A percentile compares a stretch with the other conserved stretches of the same genome.
phyloP scores from a whole-genome alignment of 2,113 vertebrate species.

The Petroica traversi region DNA sequence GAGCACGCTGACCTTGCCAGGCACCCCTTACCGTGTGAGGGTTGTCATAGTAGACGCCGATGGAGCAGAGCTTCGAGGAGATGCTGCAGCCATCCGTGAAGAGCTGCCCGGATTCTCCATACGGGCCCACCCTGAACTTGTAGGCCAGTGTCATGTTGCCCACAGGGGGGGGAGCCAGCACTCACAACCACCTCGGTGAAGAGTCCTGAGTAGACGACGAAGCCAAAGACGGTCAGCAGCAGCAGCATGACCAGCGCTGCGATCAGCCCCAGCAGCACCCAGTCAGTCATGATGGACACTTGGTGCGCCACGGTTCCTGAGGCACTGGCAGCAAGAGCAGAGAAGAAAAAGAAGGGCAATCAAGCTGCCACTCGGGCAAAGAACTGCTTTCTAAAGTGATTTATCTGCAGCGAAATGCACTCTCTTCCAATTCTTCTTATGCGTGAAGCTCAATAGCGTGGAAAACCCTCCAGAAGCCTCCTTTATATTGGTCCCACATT shows the following conservation, averaged over 20 bases:
- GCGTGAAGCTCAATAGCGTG: not conserved
- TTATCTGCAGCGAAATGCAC: not conserved
- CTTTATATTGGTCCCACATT: not conserved
- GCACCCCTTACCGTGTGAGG: slow-evolving; percentile 83
- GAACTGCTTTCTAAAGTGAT: not conserved
- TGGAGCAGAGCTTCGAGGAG: slow-evolving; percentile 80
- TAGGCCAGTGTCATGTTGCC: slow-evolving; percentile 85
- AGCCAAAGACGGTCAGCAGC: slow-evolving; percentile 77
- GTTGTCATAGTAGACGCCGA: slow-evolving; percentile 89
- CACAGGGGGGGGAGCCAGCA: slow-evolving; percentile 84
- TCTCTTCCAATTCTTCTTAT: not conserved
- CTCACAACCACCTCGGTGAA: slow-evolving; percentile 78
- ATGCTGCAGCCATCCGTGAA: slow-evolving; percentile 84
- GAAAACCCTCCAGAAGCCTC: not conserved
- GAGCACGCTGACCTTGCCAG: not conserved
- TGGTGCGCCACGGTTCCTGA: slow-evolving; percentile 1
- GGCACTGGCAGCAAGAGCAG: not conserved
- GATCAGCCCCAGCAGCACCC: slow-evolving; percentile 74
- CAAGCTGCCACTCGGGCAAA: not conserved
- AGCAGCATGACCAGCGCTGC: slow-evolving; percentile 72
- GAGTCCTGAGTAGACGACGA: slow-evolving; percentile 84
- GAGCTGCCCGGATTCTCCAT: slow-evolving; percentile 78
- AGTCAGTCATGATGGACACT: slow-evolving; percentile 77
- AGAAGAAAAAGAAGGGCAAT: slow-evolving; percentile 6
- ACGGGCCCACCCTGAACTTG: slow-evolving; percentile 85